Evolutionary conservation across 2,797 vertebrate genomes (phyloP).

Genomic region (Poeciliopsis turneri): DNA sequence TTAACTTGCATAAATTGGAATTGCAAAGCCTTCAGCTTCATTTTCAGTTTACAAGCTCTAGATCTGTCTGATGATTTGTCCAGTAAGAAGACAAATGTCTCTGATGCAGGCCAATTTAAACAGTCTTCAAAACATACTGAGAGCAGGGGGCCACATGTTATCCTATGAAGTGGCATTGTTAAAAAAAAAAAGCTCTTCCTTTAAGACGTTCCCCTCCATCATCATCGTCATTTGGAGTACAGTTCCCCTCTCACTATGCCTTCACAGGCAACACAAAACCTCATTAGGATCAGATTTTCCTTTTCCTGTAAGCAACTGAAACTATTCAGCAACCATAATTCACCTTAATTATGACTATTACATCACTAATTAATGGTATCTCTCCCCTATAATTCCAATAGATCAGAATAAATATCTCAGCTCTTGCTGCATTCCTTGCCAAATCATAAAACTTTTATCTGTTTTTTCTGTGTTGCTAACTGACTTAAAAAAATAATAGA

Average conservation of each 20-base stretch:
- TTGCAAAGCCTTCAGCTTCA: background rate
- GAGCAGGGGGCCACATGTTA: background rate
- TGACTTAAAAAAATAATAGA: conserved; percentile 10
- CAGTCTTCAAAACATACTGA: no score
- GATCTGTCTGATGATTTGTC: background rate
- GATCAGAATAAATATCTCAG: background rate
- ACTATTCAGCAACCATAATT: background rate
- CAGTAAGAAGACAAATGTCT: background rate
- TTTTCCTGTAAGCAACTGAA: background rate
- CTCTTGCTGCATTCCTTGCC: background rate
- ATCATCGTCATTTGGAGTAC: background rate
- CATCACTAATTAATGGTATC: background rate
- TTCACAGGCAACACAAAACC: background rate
- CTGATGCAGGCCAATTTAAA: background rate
- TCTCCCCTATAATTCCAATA: background rate
- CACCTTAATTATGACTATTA: background rate
- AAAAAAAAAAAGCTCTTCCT: background rate
- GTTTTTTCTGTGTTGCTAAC: conserved; percentile 32
- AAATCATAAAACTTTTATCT: conserved; percentile 8
- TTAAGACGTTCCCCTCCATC: background rate
- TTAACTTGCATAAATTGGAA: background rate
- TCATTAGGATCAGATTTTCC: background rate
- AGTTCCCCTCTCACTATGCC: background rate
- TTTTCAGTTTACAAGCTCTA: background rate
- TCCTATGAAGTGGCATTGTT: background rate